These are phyloP conservation scores for Siphamia tubifer DNA, from an alignment of 2,113 vertebrate genomes.

Conservation along the genomic window DNA sequence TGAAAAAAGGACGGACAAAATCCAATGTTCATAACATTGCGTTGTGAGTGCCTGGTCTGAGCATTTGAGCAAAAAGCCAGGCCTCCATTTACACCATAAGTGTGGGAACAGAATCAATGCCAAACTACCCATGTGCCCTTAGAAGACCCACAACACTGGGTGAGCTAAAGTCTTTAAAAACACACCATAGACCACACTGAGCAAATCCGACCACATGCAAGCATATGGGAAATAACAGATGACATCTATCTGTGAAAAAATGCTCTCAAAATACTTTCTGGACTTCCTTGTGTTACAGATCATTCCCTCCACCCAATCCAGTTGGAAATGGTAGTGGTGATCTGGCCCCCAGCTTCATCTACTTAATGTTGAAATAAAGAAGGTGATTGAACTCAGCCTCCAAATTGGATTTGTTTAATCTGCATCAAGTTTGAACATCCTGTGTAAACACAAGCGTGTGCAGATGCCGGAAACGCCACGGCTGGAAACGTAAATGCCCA, in stretches of 20 bases:
- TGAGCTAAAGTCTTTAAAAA: conserved; percentile 56
- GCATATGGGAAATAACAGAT: conserved; percentile 59
- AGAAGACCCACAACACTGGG: conserved; percentile 20
- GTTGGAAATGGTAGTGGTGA: conserved; percentile 54
- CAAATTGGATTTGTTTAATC: conserved; percentile 81
- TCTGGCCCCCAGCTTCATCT: conserved; percentile 60
- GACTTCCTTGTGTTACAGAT: conserved; percentile 53
- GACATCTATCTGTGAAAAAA: conserved; percentile 63
- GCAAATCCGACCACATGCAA: conserved; percentile 67
- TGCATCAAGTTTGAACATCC: conserved; percentile 77
- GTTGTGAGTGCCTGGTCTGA: conserved; percentile 56
- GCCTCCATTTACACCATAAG: conserved; percentile 59
- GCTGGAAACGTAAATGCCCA: conserved; percentile 69
- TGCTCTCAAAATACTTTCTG: conserved; percentile 65
- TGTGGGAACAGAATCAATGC: conserved; percentile 68
- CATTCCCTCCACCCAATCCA: conserved; percentile 47
- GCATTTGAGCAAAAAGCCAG: conserved; percentile 60
- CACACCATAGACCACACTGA: conserved; percentile 44
- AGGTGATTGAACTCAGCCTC: conserved; percentile 72
- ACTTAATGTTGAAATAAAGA: conserved; percentile 69
- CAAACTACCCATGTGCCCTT: conserved; percentile 55
- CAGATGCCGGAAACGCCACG: conserved; percentile 72
- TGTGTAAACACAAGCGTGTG: conserved; percentile 77
- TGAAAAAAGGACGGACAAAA: conserved; percentile 53
- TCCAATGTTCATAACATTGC: conserved; percentile 68